Evolutionary conservation across 2,888 invertebrate genomes (phyloP), one percentile per base, ranked within the genome.

Genomic region (Pseudococcus longispinus): DNA sequence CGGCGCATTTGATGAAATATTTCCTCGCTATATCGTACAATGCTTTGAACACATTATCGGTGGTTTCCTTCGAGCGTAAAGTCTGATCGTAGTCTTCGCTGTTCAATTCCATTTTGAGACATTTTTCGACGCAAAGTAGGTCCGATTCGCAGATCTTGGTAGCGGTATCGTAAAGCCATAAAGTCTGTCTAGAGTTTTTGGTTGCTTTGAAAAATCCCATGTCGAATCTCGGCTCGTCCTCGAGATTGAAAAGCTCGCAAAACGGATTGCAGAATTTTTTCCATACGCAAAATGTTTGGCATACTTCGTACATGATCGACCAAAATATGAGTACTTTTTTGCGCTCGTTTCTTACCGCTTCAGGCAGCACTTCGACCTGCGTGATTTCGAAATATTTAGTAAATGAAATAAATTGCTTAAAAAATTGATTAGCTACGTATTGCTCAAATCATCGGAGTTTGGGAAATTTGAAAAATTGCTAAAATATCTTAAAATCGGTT

Each of bases 291-390:
- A 83, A 70, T 9, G 87, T 83, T 18, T 42, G 83, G 26, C 87
- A 87, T 29, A 87, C 87, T 83, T 87, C 87, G 83, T 83, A 83
- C 87, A 87, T 87, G 23, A 87, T 65, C 13, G 87, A 32, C 87
- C 87, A 87, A 70, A 87, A 87, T 20, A 83, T n/a, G n/a, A 60
- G 51, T 2, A 87, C 46, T 65, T 44, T 60, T 87, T 83, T 87
- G 11, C 83, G 55, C 60, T 87, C 87, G n/a, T 20, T 23, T 20
- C 65, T 37, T 13, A 83, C 29, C 11, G 44, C 55, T 23, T 83
- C 83, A 13, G 87, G 87, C 29, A 87, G 23, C 42, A 87, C 18
- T 83, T 87, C 87, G 37, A 87, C 83, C 87, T 87, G 44, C 13
- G 44, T 46, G 37, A 37, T 37, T 37, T 4, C 37, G 4, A 37